Base-by-base conservation (phyloP, 2,113 vertebrate species). In the Pipra filicauda region DNA sequence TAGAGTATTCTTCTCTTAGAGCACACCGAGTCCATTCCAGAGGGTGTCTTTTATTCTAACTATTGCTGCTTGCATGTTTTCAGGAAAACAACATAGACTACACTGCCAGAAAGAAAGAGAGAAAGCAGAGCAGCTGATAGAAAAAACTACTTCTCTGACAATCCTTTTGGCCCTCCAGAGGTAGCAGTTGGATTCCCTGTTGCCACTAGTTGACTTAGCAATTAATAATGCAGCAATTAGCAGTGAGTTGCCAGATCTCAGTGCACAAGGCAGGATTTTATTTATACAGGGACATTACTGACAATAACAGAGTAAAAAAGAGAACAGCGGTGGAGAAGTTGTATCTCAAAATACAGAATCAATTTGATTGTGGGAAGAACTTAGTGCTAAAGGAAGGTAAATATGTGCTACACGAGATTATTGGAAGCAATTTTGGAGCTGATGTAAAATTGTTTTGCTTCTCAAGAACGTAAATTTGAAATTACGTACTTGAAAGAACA, bases 211-310 rank as follows among this genome's bases (percentile, higher is more conserved):
- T 94, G 82, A 73, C 75, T 85, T 95, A 91, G 72, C 46, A 95
- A 95, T 97, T 92, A 96, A 92, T 92, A 95, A 87, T 46, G 35
- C 44, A 84, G 54, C 92, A 95, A 96, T 93, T 95, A 91, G 64
- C 82, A 49, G 57, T 21, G 55, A 93, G 57, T 15, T 91, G 94
- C 44, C 62, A 93, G 91, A 74, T 69, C 91, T 85, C 14, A 0
- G 35, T 61, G 64, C 49, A 79, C 27, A 26, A 83, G 66, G 20
- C 35, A n/a, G 65, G 23, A 51, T 87, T 91, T 94, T 71, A 74
- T 96, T 95, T 92, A n/a, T 59, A 39, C n/a, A 67, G 80, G 44
- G 57, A 55, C 26, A 46, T 57, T 91, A 30, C 64, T 57, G 52
- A 59, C 28, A 91, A 31, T 59, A 87, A 46, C 66, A 78, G 62